Conservation (phyloP, 2,888 invertebrate genomes). For the Lepas anatifera region DNA sequence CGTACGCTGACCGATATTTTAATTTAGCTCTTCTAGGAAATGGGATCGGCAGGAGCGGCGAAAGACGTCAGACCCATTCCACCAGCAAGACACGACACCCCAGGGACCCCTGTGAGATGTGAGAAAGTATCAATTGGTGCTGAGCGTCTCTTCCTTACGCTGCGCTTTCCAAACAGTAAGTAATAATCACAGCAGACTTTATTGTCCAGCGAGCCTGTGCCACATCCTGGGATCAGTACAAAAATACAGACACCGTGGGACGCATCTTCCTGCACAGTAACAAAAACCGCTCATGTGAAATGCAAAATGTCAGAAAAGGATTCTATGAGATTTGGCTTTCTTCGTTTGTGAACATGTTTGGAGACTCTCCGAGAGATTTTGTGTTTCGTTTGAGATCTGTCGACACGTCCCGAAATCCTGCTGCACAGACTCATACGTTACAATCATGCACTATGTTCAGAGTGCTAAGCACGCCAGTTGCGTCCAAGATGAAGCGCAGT, state of each 20-base stretch:
- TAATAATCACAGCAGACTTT: constrained; percentile 4
- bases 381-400: not conserved
- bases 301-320: not conserved
- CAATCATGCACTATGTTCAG: not conserved
- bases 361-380: not conserved
- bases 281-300: not conserved
- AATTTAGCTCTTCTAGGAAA: too few relatives aligned
- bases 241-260: not conserved
- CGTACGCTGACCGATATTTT: too few relatives aligned
- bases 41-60: too few relatives aligned
- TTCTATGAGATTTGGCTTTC: not conserved
- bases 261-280: not conserved
- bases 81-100: too few relatives aligned
- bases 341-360: not conserved
- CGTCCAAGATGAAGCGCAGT: not conserved
- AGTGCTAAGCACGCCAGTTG: too few relatives aligned
- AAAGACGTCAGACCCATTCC: too few relatives aligned
- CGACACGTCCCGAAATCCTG: not conserved
- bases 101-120: too few relatives aligned
- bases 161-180: too few relatives aligned
- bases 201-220: not conserved
- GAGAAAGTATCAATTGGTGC: too few relatives aligned
- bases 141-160: too few relatives aligned
- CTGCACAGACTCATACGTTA: not conserved
- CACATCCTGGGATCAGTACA: not conserved